These are phyloP conservation scores for Gulo gulo DNA, from an alignment of 2,113 vertebrate species.

Conservation along the genomic window DNA sequence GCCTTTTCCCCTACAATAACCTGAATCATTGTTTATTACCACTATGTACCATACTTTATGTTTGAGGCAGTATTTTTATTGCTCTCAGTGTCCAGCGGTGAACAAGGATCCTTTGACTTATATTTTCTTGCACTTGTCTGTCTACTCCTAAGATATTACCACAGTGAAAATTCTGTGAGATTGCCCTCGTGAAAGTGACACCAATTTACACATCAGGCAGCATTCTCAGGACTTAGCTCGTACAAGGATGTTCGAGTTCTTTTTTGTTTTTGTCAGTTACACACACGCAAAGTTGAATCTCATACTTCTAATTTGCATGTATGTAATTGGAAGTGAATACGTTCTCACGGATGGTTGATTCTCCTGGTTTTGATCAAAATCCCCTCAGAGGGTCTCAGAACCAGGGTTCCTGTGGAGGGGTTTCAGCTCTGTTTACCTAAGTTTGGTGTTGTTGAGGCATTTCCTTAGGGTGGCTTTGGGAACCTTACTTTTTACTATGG, in stretches of 20 bases:
- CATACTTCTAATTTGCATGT: not conserved
- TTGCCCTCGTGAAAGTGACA: not conserved
- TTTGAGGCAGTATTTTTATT: not conserved
- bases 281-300: not conserved
- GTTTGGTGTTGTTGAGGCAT: not conserved
- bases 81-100: not conserved
- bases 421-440: not conserved
- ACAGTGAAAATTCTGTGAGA: not conserved
- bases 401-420: not conserved
- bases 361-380: not conserved
- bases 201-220: not conserved
- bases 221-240: not conserved
- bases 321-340: not conserved
- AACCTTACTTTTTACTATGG: not conserved
- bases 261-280: not conserved
- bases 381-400: not conserved
- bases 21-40: not conserved
- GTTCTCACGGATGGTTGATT: conserved; percentile 9
- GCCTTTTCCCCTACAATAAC: not conserved
- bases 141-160: not conserved
- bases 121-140: not conserved
- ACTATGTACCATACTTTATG: not conserved
- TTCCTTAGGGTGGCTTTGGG: not conserved
- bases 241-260: not conserved
- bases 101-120: not conserved